Percentiles rank a stretch among this genome's conserved stretches.
Evolutionary conservation across 2,113 vertebrate genomes (phyloP).

Genomic region (Microtus pennsylvanicus): DNA sequence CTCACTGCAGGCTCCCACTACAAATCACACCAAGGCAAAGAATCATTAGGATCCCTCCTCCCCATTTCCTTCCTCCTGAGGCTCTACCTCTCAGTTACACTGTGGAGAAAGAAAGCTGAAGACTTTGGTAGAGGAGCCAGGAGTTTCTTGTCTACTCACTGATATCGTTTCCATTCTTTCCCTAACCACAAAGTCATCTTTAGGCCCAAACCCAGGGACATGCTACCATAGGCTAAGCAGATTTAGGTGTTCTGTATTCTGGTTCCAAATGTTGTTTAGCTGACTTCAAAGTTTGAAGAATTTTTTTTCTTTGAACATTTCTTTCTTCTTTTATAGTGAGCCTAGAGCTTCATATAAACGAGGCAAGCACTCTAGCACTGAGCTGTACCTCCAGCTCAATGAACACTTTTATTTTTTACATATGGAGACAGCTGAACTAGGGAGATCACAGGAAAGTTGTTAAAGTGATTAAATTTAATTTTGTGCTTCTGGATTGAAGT

Average conservation of each 20-base stretch:
- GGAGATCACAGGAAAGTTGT: constrained; percentile 15
- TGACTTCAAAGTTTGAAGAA: constrained; percentile 22
- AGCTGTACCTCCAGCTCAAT: background rate
- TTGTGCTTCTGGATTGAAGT: constrained; percentile 4
- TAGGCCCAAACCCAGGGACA: background rate
- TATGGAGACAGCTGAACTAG: background rate
- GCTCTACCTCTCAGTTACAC: background rate
- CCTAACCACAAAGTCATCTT: background rate
- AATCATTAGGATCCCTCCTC: constrained; percentile 44
- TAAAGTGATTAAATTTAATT: constrained; percentile 52
- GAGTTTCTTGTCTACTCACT: background rate
- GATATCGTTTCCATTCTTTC: background rate
- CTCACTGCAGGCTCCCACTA: constrained; percentile 73
- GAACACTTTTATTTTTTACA: background rate
- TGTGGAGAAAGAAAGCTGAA: background rate
- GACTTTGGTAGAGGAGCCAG: background rate
- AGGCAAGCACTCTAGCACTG: background rate
- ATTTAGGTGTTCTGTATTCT: constrained; percentile 35
- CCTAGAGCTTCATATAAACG: background rate
- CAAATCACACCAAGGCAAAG: constrained; percentile 45
- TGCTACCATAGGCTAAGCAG: constrained; percentile 19
- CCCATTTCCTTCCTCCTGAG: background rate
- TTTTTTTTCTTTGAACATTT: constrained; percentile 40
- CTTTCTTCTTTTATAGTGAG: background rate
- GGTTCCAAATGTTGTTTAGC: constrained; percentile 47